These are phyloP conservation scores for Microtus pennsylvanicus DNA, from an alignment of 2,113 vertebrate species.

Conservation along the genomic window DNA sequence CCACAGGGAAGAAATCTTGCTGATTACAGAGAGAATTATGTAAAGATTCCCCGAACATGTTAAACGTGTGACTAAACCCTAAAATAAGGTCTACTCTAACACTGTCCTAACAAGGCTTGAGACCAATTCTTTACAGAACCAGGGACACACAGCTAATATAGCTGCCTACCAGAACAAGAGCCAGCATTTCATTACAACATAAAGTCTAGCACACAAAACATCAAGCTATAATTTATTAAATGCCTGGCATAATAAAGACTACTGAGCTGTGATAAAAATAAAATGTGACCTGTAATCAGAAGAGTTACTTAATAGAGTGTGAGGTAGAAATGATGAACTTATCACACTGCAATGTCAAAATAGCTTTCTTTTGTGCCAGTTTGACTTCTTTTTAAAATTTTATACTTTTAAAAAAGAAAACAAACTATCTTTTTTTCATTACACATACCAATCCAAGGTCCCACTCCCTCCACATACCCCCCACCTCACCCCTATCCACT, in stretches of 20 bases:
- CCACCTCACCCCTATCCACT: no score
- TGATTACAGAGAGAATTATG: not conserved
- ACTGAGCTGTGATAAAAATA: not conserved
- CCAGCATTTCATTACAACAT: not conserved
- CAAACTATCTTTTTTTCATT: no score
- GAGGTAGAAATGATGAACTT: not conserved
- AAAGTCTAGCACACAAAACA: not conserved
- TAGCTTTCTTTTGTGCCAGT: not conserved
- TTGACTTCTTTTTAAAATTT: no score
- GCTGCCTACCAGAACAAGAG: not conserved
- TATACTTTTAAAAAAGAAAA: no score
- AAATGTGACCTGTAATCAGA: not conserved
- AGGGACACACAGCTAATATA: not conserved
- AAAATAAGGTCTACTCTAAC: not conserved
- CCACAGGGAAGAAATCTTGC: not conserved
- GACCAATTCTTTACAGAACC: not conserved
- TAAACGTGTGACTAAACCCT: not conserved
- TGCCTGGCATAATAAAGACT: conserved; percentile 8
- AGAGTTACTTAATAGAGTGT: not conserved
- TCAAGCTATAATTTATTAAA: not conserved
- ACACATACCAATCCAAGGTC: no score
- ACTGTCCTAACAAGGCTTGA: not conserved
- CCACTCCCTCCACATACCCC: no score
- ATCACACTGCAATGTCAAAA: not conserved
- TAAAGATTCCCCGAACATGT: not conserved